Evolutionary conservation across 2,113 vertebrate species (phyloP).

Genomic region (Zootoca vivipara): DNA sequence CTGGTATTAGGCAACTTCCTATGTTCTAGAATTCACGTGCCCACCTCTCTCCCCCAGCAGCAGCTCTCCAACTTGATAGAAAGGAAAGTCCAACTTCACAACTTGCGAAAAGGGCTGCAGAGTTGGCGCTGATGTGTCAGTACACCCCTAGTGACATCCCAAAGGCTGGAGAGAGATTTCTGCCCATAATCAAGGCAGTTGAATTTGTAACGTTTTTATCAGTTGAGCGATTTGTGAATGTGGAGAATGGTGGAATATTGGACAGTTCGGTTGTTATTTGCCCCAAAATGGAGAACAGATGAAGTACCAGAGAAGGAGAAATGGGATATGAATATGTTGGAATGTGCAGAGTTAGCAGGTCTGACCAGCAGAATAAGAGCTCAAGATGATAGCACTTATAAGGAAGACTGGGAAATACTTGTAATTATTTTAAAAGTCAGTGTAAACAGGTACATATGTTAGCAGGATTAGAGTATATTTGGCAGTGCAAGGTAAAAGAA

Average conservation of each 20-base stretch:
- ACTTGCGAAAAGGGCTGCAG: background rate
- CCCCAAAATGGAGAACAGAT: too few relatives aligned
- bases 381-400: too few relatives aligned
- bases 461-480: too few relatives aligned
- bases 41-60: too few relatives aligned
- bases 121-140: background rate
- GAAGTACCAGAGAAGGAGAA: too few relatives aligned
- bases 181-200: background rate
- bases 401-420: too few relatives aligned
- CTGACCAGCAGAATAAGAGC: too few relatives aligned
- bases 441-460: too few relatives aligned
- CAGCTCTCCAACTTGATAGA: background rate
- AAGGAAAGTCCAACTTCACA: background rate
- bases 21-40: background rate
- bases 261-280: too few relatives aligned
- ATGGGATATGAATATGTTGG: background rate
- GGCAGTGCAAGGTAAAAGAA: background rate
- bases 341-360: too few relatives aligned
- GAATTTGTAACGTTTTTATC: background rate
- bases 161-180: background rate
- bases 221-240: background rate
- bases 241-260: too few relatives aligned
- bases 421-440: too few relatives aligned
- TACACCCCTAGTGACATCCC: background rate
- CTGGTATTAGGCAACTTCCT: background rate